Evolutionary conservation across 1,140 invertebrate genomes (phyloP), one percentile per base, ranked within the genome.

Genomic region (Mycetomoellerius zeteki): DNA sequence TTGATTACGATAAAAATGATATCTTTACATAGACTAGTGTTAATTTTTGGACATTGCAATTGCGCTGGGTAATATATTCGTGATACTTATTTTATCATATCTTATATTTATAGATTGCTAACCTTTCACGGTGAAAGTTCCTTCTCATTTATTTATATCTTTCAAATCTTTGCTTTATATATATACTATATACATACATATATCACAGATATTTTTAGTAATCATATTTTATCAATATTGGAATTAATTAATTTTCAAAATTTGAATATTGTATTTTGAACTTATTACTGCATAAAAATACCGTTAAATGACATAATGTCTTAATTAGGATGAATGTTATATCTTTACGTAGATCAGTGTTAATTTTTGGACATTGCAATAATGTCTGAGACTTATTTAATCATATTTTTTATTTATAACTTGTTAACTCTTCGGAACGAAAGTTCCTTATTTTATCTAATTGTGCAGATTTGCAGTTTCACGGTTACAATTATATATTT

Each of bases 91-190:
- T 6, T 30, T 30, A 67, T 71, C 24, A 14, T n/a, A 33, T 33
- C 16, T 54, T 30, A 54, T 54, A 73, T 75, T 75, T 75, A 58
- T 58, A 27, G 12, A 21, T 75, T 21, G 27, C 6, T 54, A 54
- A 72, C 27, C 12, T 2, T 10, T 21, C 2, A 50, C 8, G 10
- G 12, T 14, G 50, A 56, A 73, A 73, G 1, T 73, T 21, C 16
- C 19, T 73, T 52, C 27, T 52, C 27, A 30, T 58, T 58, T 37
- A 19, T 58, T 76, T 37, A 47, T 24, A 5, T 12, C 5, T 69
- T 30, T 47, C 10, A 12, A 69, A 0, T 3, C n/a, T 69, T 24
- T n/a, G 19, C 6, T 2, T 30, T 30, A 30, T 30, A 30, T 30
- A 30, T 30, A n/a, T n/a, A n/a, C n/a, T n/a, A n/a, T n/a, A n/a